These are phyloP conservation scores for Eupelmus urozonus DNA, from an alignment of 2,888 invertebrate species.

Conservation along the genomic window DNA sequence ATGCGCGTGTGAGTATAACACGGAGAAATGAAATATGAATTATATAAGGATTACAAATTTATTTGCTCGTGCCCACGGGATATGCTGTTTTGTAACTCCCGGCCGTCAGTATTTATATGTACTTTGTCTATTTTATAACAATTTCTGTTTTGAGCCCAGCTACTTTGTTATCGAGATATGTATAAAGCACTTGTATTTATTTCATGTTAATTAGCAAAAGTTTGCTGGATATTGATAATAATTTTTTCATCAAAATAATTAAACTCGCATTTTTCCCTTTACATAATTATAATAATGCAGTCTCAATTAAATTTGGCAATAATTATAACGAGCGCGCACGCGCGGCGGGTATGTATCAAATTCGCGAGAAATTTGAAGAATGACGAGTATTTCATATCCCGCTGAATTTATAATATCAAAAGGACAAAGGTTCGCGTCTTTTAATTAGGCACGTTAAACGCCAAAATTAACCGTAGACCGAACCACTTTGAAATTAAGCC, in stretches of 20 bases:
- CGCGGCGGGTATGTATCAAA: neutral
- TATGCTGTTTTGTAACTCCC: slow-evolving; percentile 24
- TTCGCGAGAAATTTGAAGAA: neutral
- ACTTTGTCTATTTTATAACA: too few species aligned
- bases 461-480: too few species aligned
- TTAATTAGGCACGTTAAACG: too few species aligned
- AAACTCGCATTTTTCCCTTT: too few species aligned
- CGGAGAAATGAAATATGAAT: slow-evolving; percentile 39
- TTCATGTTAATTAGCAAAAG: too few species aligned
- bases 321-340: neutral
- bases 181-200: too few species aligned
- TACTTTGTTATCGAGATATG: too few species aligned
- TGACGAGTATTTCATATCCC: neutral
- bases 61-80: slow-evolving; percentile 31
- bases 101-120: too few species aligned
- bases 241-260: too few species aligned
- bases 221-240: too few species aligned
- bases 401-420: neutral
- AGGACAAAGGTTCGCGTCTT: neutral
- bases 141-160: too few species aligned
- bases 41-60: slow-evolving; percentile 49
- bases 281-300: neutral
- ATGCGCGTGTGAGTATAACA: neutral
- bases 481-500: too few species aligned
- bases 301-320: neutral